These are phyloP conservation scores for Pseudomyrmex cubaensis DNA, from an alignment of 1,140 invertebrate species.

Conservation along the genomic window DNA sequence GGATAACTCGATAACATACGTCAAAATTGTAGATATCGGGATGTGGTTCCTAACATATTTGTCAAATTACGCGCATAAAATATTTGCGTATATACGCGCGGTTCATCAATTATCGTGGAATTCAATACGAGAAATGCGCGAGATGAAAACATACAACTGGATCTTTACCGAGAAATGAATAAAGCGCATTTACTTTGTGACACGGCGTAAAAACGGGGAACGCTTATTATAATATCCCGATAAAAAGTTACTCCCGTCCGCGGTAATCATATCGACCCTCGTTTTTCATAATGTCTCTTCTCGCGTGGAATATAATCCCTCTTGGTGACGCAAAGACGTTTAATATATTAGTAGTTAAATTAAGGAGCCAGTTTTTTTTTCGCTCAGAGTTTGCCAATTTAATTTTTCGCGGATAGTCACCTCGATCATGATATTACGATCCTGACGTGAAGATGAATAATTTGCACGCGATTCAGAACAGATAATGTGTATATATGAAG, in stretches of 20 bases:
- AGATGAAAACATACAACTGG: conserved; percentile 4
- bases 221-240: conserved; percentile 53
- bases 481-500: neutral
- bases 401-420: conserved; percentile 45
- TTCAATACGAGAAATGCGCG: neutral
- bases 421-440: neutral
- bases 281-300: conserved; percentile 34
- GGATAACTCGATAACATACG: no score
- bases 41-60: no score
- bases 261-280: conserved; percentile 27
- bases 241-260: conserved; percentile 42
- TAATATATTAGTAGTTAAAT: conserved; percentile 61
- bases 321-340: conserved; percentile 9
- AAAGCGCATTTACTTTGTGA: conserved; percentile 49
- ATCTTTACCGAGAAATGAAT: conserved; percentile 37
- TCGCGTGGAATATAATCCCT: conserved; percentile 31
- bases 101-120: no score
- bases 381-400: neutral
- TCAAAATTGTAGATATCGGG: no score
- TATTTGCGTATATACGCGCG: no score
- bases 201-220: conserved; percentile 7
- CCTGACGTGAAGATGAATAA: conserved; percentile 1
- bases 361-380: conserved; percentile 50
- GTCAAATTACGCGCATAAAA: no score
- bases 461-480: neutral